Percentiles rank a stretch among this genome's conserved stretches.
These are phyloP conservation scores for Gymnodraco acuticeps DNA, from an alignment of 2,797 vertebrate genomes.

Conservation along the genomic window DNA sequence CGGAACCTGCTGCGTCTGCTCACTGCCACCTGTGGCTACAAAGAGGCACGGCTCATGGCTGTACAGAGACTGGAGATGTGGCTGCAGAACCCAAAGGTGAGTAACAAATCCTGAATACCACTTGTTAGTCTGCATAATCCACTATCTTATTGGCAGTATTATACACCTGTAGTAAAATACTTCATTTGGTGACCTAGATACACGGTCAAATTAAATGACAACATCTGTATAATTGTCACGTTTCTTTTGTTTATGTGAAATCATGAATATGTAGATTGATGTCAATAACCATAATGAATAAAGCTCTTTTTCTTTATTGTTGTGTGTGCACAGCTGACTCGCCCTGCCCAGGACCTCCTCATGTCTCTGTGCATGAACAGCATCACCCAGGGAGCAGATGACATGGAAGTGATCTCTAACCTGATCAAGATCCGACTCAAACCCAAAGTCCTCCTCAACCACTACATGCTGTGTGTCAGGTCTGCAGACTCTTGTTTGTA, in stretches of 20 bases:
- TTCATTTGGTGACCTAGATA: too few relatives aligned
- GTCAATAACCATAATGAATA: background rate
- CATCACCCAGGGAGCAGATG: constrained; percentile 92
- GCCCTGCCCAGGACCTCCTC: constrained; percentile 96
- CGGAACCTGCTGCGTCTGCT: constrained; percentile 96
- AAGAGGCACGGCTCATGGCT: constrained; percentile 94
- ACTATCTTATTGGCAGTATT: background rate
- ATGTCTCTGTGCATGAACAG: constrained; percentile 99
- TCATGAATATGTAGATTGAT: background rate
- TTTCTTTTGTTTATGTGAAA: background rate
- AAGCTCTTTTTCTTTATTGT: background rate
- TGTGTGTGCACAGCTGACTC: constrained; percentile 86
- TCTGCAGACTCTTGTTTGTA: constrained; percentile 49
- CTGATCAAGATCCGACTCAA: constrained; percentile 98
- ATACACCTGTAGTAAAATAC: too few relatives aligned
- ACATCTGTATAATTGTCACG: too few relatives aligned
- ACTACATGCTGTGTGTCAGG: constrained; percentile 97
- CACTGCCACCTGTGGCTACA: constrained; percentile 95
- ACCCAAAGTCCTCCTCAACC: constrained; percentile 98
- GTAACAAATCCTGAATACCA: background rate
- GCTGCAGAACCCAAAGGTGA: constrained; percentile 98
- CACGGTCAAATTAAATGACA: too few relatives aligned
- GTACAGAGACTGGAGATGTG: constrained; percentile 99
- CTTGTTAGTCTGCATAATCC: background rate
- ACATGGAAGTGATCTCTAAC: constrained; percentile 98